Percentiles rank a stretch among this genome's conserved stretches.
phyloP scores from a whole-genome alignment of 2,797 vertebrate genomes.

The Pantherophis alleghaniensis region DNA sequence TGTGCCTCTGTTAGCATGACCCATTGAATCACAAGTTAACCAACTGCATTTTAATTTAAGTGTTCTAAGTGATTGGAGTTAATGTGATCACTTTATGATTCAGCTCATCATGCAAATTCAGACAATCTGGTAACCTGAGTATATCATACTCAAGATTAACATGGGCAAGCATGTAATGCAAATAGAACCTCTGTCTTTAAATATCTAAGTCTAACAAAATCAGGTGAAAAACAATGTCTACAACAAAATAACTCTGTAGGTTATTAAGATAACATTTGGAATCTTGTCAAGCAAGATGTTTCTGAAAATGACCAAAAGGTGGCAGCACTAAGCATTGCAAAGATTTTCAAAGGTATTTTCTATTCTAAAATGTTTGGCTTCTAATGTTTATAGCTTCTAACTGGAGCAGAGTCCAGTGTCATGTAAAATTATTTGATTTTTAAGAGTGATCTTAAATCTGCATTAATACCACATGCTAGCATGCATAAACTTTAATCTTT shows the following conservation, averaged over 20 bases:
- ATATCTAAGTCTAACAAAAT: neutral
- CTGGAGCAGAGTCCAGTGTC: neutral
- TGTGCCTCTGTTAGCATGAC: neutral
- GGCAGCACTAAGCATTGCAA: constrained; percentile 60
- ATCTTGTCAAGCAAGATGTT: constrained; percentile 38
- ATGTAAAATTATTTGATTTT: neutral
- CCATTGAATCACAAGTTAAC: neutral
- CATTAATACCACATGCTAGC: neutral
- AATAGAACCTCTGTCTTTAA: neutral
- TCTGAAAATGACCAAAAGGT: constrained; percentile 61
- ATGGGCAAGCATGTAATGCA: neutral
- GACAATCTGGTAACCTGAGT: neutral
- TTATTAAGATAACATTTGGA: neutral
- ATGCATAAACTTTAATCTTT: neutral
- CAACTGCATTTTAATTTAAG: neutral
- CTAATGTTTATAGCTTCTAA: neutral
- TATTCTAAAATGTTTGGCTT: neutral
- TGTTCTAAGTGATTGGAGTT: neutral
- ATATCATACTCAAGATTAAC: neutral
- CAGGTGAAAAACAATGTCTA: neutral
- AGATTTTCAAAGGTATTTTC: neutral
- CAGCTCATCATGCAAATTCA: neutral
- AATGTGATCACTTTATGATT: neutral
- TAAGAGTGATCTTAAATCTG: neutral
- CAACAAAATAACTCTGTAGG: neutral